Conservation (phyloP, 2,888 invertebrate genomes). For the Torymus aiolomorphi region DNA sequence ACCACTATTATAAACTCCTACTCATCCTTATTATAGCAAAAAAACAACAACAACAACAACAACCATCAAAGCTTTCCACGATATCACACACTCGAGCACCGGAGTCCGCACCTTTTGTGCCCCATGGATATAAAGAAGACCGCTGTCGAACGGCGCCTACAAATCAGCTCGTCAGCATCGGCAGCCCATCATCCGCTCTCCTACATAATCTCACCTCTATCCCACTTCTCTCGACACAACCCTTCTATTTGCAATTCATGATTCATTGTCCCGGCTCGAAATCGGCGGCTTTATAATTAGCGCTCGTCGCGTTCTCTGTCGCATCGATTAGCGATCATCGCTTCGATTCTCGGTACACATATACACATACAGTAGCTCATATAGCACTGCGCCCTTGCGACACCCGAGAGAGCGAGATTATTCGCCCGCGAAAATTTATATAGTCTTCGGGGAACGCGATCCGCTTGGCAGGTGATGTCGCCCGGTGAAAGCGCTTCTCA, state of each 20-base stretch:
- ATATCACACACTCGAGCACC: too few species aligned
- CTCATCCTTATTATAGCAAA: too few species aligned
- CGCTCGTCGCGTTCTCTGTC: too few species aligned
- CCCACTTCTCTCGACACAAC: neutral
- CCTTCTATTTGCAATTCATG: constrained; percentile 44
- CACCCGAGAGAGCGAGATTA: too few species aligned
- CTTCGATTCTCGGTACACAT: constrained; percentile 35
- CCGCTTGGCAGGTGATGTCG: constrained; percentile 67
- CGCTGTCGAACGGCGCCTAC: neutral
- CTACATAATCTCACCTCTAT: too few species aligned
- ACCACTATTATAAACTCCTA: too few species aligned
- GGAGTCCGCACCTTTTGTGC: too few species aligned
- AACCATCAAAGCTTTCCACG: too few species aligned
- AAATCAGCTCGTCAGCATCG: constrained; percentile 19
- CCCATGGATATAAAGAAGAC: constrained; percentile 18
- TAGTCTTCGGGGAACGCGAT: constrained; percentile 68
- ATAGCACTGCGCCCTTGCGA: neutral
- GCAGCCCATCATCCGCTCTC: too few species aligned
- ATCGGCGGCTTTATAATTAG: constrained; percentile 37
- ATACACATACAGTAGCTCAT: neutral
- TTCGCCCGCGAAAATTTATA: constrained; percentile 54
- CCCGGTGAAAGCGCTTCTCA: constrained; percentile 61
- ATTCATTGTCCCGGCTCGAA: constrained; percentile 35
- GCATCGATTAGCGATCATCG: constrained; percentile 33
- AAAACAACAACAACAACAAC: too few species aligned